Evolutionary conservation across 2,888 invertebrate species (phyloP).

Genomic region (Toxonevra muliebris): DNA sequence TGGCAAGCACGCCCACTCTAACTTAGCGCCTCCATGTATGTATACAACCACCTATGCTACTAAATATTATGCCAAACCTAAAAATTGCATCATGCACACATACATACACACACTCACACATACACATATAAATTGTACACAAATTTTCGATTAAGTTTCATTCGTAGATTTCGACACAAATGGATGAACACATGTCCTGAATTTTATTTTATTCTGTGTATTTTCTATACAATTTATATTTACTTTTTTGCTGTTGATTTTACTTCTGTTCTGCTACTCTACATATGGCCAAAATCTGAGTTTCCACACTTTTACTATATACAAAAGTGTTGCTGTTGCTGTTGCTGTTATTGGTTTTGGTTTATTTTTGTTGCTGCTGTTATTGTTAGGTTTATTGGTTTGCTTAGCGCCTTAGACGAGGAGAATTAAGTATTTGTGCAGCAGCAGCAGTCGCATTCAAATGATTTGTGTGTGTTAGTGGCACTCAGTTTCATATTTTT

Average conservation of each 20-base stretch:
- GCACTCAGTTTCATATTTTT: too few relatives aligned
- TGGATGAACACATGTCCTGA: slow-evolving; percentile 49
- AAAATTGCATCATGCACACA: neutral
- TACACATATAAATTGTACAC: slow-evolving; percentile 11
- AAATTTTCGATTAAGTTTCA: slow-evolving; percentile 43
- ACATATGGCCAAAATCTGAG: too few relatives aligned
- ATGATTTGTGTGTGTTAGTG: slow-evolving; percentile 4
- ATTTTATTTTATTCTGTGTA: neutral
- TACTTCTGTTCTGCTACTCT: neutral
- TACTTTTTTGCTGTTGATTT: neutral
- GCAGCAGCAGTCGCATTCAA: neutral
- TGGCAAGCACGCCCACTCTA: too few relatives aligned
- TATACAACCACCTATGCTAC: too few relatives aligned
- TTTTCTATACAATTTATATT: neutral
- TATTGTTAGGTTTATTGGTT: too few relatives aligned
- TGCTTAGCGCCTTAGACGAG: too few relatives aligned
- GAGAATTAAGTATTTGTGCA: neutral
- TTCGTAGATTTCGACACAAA: slow-evolving; percentile 39
- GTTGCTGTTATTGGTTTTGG: too few relatives aligned
- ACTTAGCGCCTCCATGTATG: too few relatives aligned
- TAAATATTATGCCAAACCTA: too few relatives aligned
- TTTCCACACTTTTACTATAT: too few relatives aligned
- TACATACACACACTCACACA: neutral
- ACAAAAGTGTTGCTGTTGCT: too few relatives aligned
- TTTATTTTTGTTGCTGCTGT: too few relatives aligned